Evolutionary conservation across 1,140 invertebrate species (phyloP).

Genomic region (Microplitis mediator): DNA sequence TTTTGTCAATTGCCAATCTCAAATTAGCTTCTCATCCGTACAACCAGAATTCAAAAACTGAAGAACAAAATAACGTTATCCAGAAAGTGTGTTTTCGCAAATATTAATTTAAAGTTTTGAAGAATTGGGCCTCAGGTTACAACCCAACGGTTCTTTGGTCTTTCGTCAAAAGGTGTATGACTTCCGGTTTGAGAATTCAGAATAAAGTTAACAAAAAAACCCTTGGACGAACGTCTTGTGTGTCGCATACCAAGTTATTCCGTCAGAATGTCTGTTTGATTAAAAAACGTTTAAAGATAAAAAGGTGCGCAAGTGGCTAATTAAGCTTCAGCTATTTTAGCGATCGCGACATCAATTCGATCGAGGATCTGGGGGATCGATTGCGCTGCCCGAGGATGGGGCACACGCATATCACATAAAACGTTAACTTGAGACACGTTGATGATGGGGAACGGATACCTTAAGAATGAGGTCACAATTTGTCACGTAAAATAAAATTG

Average conservation of each 20-base stretch:
- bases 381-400: not conserved
- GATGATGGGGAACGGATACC: constrained; percentile 8
- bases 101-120: not conserved
- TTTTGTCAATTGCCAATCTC: not conserved
- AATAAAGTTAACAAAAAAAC: not conserved
- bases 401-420: constrained; percentile 5
- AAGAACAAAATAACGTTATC: too few species aligned
- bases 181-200: constrained; percentile 9
- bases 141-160: not conserved
- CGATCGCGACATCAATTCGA: constrained; percentile 3
- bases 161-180: constrained; percentile 21
- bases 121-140: not conserved
- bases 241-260: not conserved
- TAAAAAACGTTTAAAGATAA: constrained; percentile 1
- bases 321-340: constrained; percentile 35
- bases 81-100: too few species aligned
- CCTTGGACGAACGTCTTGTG: not conserved
- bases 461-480: constrained; percentile 54
- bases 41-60: too few species aligned
- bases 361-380: constrained; percentile 8
- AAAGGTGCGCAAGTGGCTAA: constrained; percentile 30
- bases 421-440: not conserved
- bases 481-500: constrained; percentile 46
- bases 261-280: not conserved
- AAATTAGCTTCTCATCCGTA: not conserved